Base-by-base conservation (phyloP, 1,140 invertebrate genomes). In the Diuraphis noxia region DNA sequence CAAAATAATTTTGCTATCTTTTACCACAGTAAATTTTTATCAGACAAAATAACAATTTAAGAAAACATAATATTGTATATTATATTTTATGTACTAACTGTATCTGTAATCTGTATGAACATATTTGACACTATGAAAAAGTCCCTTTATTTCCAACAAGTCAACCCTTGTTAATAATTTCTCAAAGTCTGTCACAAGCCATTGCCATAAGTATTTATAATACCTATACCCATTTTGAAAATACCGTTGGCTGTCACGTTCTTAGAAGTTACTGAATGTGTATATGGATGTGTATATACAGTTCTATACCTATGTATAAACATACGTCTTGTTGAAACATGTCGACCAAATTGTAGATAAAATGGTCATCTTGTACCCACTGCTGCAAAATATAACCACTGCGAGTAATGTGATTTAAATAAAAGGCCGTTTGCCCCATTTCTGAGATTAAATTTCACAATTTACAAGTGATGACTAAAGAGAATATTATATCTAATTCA, bases 91-190 rank as follows among this genome's bases (percentile, higher is more conserved):
- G 0, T n/a, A 23, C 6, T 49, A n/a, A 49, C 46, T 49, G 46
- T 19, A 49, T 49, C 46, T 49, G 46, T 49, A 49, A 49, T 63
- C 56, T 63, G 30, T 17, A 63, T n/a, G 56, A 30, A 63, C n/a
- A 63, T 63, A 63, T 36, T 21, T 17, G 8, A 36, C 36, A 38
- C 38, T 25, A 79, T 21, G 34, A 38, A 81, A 81, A 40, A 81
- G 40, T 25, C 77, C 77, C 36, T 81, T 81, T 38, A 81, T 81
- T 40, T 81, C 38, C 79, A 38, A 25, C 36, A 25, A 81, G 38
- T 81, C 79, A 40, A 81, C 79, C 79, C 38, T 81, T 2, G 79
- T 81, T 81, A 25, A 81, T 81, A 81, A 81, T 81, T 81, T 25
- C 79, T 38, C 36, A 25, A 81, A 81, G 40, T 81, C 23, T 9